Evolutionary conservation across 1,140 invertebrate genomes (phyloP), one percentile per base, ranked within the genome.

Genomic region (Drosophila quadrilineata): DNA sequence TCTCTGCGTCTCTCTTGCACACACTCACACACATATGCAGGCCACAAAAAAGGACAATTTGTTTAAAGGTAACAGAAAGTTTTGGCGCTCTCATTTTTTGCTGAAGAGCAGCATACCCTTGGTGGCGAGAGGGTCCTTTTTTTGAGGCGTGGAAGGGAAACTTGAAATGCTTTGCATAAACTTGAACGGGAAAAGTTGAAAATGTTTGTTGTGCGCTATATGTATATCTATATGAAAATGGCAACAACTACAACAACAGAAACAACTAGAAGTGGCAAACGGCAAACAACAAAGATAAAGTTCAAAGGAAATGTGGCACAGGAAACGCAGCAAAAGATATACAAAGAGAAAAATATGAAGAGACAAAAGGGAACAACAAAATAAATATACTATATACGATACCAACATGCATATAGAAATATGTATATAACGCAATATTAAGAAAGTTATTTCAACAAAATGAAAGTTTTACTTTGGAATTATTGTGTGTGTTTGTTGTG

Each of bases 51-150:
- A 57, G 60, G 75, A 74, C 75, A 79, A 79, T 74, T 79, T 79
- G 75, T 71, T 79, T 80, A 79, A 79, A 79, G 75, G 75, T 79
- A 79, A 79, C 75, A 50, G 24, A 66, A 77, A 77, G 65, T 79
- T 74, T 79, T 74, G 72, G 45, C 72, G 71, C 72, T 75, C 59
- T 40, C 48, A 50, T 41, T 68, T 46, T 3, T n/a, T n/a, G n/a
- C n/a, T n/a, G n/a, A n/a, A n/a, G n/a, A n/a, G n/a, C n/a, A n/a
- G n/a, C n/a, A n/a, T n/a, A n/a, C n/a, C n/a, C n/a, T n/a, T n/a
- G n/a, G n/a, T n/a, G n/a, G n/a, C n/a, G n/a, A n/a, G n/a, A n/a
- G n/a, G n/a, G n/a, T n/a, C 6, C 59, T 35, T 36, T 45, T 48
- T 6, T 35, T n/a, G 46, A 3, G 10, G 10, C 24, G 9, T 28